Evolutionary conservation across 2,888 invertebrate genomes (phyloP).

Genomic region (Blera fallax): DNA sequence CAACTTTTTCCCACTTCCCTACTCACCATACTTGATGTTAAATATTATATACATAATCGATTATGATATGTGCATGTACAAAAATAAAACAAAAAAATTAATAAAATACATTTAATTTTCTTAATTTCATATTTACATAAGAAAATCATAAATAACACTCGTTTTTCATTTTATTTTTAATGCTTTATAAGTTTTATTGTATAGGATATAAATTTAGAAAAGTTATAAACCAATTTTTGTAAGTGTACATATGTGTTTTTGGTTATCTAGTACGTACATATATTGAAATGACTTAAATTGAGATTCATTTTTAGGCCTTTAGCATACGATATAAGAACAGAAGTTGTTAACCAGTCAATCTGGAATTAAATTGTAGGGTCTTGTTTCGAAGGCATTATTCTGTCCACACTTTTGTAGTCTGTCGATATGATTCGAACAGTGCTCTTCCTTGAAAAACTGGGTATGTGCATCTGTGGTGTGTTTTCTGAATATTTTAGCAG

Average conservation of each 20-base stretch:
- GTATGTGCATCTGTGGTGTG: too few species aligned
- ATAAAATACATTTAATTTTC: conserved; percentile 2
- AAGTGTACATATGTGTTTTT: not conserved
- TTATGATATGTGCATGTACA: conserved; percentile 45
- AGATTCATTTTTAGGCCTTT: too few species aligned
- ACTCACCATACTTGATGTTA: conserved; percentile 49
- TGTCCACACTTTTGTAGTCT: too few species aligned
- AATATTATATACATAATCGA: conserved; percentile 16
- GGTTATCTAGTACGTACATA: not conserved
- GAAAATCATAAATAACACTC: conserved; percentile 2
- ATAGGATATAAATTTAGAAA: not conserved
- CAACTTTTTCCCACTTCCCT: conserved; percentile 22
- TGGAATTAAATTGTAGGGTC: too few species aligned
- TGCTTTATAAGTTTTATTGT: not conserved
- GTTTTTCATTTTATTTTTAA: not conserved
- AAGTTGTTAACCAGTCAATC: too few species aligned
- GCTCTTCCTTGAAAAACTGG: too few species aligned
- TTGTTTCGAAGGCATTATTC: too few species aligned
- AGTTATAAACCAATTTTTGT: not conserved
- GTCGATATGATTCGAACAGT: too few species aligned
- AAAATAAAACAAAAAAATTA: not conserved
- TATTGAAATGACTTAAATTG: not conserved
- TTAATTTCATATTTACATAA: conserved; percentile 5
- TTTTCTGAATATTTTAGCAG: too few species aligned
- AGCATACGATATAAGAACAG: too few species aligned